These are phyloP conservation scores for Pungitius pungitius DNA, from an alignment of 2,113 vertebrate species.

Conservation along the genomic window DNA sequence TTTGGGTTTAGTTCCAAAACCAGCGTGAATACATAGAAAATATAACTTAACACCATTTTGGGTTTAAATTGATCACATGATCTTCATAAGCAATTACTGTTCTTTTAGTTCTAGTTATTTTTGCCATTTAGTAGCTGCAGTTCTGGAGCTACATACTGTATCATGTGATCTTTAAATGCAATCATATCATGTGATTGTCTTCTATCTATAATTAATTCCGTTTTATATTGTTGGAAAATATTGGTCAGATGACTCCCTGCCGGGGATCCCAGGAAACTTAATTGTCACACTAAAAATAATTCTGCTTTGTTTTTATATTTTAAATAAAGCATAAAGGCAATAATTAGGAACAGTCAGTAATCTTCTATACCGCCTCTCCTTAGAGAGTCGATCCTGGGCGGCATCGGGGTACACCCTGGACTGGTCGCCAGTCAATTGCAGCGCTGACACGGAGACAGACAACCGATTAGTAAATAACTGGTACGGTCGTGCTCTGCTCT, in stretches of 20 bases:
- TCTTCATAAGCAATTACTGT: background rate
- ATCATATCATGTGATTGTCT: background rate
- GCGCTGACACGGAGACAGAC: too few relatives aligned
- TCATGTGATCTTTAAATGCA: background rate
- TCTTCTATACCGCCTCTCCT: too few relatives aligned
- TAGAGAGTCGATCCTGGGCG: too few relatives aligned
- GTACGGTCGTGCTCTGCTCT: background rate
- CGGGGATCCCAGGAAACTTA: background rate
- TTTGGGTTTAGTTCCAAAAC: background rate
- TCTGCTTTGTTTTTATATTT: constrained; percentile 2
- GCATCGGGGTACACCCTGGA: too few relatives aligned
- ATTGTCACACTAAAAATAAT: background rate
- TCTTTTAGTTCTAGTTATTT: background rate
- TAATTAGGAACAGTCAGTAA: background rate
- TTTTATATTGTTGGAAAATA: background rate
- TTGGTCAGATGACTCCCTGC: background rate
- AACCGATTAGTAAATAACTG: background rate
- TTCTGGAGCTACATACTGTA: background rate
- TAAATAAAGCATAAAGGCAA: background rate
- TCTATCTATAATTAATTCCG: background rate
- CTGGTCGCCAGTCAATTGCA: too few relatives aligned
- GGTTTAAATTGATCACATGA: background rate
- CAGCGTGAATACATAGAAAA: too few relatives aligned
- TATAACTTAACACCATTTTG: too few relatives aligned
- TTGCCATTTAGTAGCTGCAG: background rate